Base-by-base conservation (phyloP, 2,113 vertebrate genomes). In the Nycticorax nycticorax region DNA sequence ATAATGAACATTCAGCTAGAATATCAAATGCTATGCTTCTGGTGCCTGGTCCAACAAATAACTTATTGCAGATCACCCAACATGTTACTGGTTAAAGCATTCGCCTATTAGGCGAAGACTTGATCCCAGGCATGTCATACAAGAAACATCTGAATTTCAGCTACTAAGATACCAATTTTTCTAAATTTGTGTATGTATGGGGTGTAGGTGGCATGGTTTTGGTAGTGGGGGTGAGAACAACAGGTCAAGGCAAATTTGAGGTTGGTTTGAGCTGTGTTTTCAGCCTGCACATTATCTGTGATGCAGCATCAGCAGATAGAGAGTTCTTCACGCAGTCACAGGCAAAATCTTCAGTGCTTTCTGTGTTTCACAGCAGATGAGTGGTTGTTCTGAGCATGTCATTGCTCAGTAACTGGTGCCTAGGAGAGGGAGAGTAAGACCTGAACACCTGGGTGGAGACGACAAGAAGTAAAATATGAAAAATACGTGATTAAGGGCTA, bases 11-110 rank as follows among this genome's bases (percentile, higher is more conserved):
- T 47, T 53, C 64, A 47, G 33, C 50, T 66, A 47, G 17, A 71
- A 35, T n/a, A 72, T 12, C 14, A 14, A 72, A 53, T 0, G 0
- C 12, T 30, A 32, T 1, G 0, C 10, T 73, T 88, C 45, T 48
- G 59, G 26, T 53, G 26, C 24, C 53, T 60, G 32, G 19, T 52
- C 33, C 62, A 69, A 45, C 5, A 69, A 74, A 68, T 30, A 80
- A 32, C 32, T 89, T 67, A 43, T 19, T 32, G 23, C 48, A 85
- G 48, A n/a, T 69, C n/a, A 85, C 13, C 32, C 32, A 37, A n/a
- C 5, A 41, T 7, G 13, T 57, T 23, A 64, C 17, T 53, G 17
- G 55, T 74, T 37, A 74, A 74, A 80, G 28, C 37, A 69, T 39
- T 41, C 12, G 4, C 9, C 14, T 59, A 18, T 27, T 20, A 57